These are phyloP conservation scores for Anoplophora glabripennis DNA, from an alignment of 1,140 invertebrate species.

Conservation along the genomic window DNA sequence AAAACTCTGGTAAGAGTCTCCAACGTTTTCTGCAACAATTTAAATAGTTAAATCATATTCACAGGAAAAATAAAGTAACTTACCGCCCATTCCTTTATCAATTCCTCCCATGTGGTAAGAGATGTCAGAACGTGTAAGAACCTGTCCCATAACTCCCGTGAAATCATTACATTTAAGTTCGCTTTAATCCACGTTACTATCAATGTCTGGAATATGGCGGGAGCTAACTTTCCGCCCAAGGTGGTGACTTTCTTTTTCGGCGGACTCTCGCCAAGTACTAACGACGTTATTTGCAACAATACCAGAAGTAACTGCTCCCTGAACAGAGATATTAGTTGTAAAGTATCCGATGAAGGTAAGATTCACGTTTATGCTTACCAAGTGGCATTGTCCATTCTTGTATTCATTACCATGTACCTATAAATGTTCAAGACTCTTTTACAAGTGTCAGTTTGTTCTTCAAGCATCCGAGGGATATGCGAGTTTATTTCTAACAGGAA, in stretches of 20 bases:
- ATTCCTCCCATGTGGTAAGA: constrained; percentile 90
- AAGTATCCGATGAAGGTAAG: no score
- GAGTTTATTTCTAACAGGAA: constrained; percentile 74
- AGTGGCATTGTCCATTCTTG: constrained; percentile 84
- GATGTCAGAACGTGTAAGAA: constrained; percentile 85
- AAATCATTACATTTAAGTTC: constrained; percentile 82
- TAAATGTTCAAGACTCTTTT: constrained; percentile 96
- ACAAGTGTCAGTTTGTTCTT: constrained; percentile 94
- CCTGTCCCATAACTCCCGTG: constrained; percentile 91
- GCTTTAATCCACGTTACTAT: constrained; percentile 99
- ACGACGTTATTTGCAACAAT: constrained; percentile 87
- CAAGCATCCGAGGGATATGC: constrained; percentile 59
- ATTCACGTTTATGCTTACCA: constrained; percentile 63
- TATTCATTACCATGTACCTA: constrained; percentile 96
- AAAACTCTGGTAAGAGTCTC: constrained; percentile 91
- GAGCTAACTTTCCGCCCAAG: constrained; percentile 80
- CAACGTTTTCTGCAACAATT: constrained; percentile 81
- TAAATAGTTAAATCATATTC: background rate
- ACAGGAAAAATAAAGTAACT: constrained; percentile 46
- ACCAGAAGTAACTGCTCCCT: constrained; percentile 86
- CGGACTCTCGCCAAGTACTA: constrained; percentile 77
- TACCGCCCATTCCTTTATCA: constrained; percentile 95
- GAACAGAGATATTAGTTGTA: constrained; percentile 32
- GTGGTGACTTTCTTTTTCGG: constrained; percentile 73
- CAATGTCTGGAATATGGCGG: constrained; percentile 91